These are phyloP conservation scores for Neolamprologus brichardi DNA, from an alignment of 2,113 vertebrate species.

Conservation along the genomic window DNA sequence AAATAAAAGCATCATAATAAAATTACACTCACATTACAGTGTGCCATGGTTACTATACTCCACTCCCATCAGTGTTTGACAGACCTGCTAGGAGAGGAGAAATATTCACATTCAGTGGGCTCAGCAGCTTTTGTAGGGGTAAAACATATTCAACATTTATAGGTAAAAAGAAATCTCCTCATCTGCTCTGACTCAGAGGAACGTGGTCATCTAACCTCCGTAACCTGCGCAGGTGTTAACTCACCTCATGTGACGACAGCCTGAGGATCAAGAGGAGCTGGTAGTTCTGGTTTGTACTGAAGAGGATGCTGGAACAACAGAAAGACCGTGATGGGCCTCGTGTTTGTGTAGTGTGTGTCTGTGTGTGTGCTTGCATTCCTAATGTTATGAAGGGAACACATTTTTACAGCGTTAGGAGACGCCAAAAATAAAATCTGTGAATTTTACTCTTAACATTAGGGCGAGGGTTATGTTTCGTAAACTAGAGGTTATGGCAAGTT, in stretches of 20 bases:
- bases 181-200: background rate
- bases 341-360: background rate
- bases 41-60: slow-evolving; percentile 62
- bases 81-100: background rate
- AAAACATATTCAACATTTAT: background rate
- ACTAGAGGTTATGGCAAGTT: background rate
- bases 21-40: slow-evolving; percentile 60
- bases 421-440: background rate
- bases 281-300: slow-evolving; percentile 54
- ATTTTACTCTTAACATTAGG: background rate
- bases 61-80: slow-evolving; percentile 27
- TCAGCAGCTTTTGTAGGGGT: background rate
- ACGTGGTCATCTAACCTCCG: background rate
- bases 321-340: slow-evolving; percentile 27
- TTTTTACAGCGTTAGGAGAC: background rate
- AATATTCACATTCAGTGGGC: background rate
- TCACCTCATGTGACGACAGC: slow-evolving; percentile 4
- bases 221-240: background rate
- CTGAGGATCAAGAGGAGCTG: slow-evolving; percentile 20
- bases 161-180: background rate
- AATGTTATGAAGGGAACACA: background rate
- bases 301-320: slow-evolving; percentile 31
- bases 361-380: background rate
- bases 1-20: background rate
- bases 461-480: background rate